phyloP scores from a whole-genome alignment of 2,113 vertebrate genomes.

The Pardalotus punctatus region DNA sequence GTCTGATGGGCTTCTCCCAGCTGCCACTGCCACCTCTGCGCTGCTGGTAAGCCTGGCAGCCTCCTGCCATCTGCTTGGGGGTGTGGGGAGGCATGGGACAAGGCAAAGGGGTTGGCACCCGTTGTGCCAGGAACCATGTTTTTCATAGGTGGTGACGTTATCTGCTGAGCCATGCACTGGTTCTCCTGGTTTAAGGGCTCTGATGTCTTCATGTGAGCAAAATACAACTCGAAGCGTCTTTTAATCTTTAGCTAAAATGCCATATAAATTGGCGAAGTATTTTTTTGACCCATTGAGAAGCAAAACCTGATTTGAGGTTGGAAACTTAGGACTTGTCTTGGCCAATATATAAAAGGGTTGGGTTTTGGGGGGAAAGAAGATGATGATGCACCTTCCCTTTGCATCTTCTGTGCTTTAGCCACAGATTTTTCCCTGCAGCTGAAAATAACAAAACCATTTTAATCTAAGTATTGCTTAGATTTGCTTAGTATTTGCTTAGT shows the following conservation, averaged over 20 bases:
- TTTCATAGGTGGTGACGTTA: rapidly evolving
- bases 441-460: conserved; percentile 52
- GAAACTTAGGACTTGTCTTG: neutral
- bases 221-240: neutral
- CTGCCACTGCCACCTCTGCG: neutral
- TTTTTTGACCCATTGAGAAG: neutral
- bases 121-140: rapidly evolving
- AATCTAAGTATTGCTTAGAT: conserved; percentile 31
- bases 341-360: rapidly evolving
- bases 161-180: rapidly evolving
- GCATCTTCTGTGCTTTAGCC: neutral
- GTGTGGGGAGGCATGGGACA: neutral
- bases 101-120: neutral
- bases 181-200: neutral
- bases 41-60: neutral
- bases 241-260: neutral
- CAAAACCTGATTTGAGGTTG: neutral
- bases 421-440: neutral
- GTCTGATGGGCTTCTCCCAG: neutral
- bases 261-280: neutral
- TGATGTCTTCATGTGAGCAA: neutral
- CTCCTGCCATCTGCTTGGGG: neutral
- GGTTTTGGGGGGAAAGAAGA: neutral
- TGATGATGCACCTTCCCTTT: neutral
- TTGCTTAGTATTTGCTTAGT: too few species aligned